phyloP scores from a whole-genome alignment of 2,113 vertebrate genomes.

The Micronycteris hirsuta region DNA sequence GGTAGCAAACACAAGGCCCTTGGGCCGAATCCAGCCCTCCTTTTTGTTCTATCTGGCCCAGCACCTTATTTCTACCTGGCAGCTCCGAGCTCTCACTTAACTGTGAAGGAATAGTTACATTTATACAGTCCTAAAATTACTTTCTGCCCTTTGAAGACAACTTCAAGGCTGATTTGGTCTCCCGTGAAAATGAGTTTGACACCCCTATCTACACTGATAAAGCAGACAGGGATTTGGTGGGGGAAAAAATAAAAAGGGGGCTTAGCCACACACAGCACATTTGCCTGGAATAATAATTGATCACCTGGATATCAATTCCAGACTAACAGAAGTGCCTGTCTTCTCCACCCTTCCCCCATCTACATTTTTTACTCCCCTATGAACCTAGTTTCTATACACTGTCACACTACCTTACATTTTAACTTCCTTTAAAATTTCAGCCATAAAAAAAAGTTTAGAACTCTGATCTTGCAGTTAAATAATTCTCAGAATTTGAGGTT shows the following conservation, averaged over 20 bases:
- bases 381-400: neutral
- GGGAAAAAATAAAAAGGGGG: no score
- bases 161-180: no score
- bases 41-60: no score
- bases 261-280: neutral
- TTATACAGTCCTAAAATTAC: no score
- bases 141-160: no score
- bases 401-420: neutral
- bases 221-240: neutral
- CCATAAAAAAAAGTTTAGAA: neutral
- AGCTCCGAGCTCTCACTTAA: no score
- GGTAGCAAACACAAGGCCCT: no score
- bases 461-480: neutral
- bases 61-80: no score
- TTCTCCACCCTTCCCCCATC: neutral
- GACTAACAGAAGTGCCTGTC: neutral
- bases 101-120: no score
- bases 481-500: slow-evolving; percentile 16
- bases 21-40: no score
- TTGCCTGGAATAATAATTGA: neutral
- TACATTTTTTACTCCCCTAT: neutral
- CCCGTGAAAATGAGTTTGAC: no score
- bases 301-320: no score
- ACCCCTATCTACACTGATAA: neutral
- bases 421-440: neutral